phyloP scores from a whole-genome alignment of 2,113 vertebrate species.

The Pterocles gutturalis region DNA sequence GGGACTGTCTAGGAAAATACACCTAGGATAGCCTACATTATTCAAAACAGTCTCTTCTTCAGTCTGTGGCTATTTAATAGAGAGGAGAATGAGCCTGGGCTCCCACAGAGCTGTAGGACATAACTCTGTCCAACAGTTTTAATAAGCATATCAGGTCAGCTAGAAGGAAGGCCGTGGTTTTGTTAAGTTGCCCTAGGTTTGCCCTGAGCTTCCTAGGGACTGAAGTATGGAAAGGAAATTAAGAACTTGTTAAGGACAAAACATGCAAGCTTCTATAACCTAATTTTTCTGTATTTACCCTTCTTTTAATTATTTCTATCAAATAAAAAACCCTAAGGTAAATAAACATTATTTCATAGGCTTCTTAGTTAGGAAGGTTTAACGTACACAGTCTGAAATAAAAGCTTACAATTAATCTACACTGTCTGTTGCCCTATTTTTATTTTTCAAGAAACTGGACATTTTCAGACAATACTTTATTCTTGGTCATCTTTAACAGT shows the following conservation, averaged over 20 bases:
- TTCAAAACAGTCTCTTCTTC: not conserved
- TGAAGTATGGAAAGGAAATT: not conserved
- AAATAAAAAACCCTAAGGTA: not conserved
- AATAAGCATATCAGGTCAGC: not conserved
- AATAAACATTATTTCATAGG: not conserved
- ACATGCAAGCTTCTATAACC: not conserved
- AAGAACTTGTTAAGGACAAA: not conserved
- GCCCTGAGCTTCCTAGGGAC: not conserved
- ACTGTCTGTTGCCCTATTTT: not conserved
- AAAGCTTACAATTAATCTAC: not conserved
- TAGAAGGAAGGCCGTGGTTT: not conserved
- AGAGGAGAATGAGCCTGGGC: not conserved
- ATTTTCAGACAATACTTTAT: not conserved
- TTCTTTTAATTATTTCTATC: not conserved
- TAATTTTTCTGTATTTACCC: not conserved
- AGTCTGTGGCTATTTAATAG: not conserved
- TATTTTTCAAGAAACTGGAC: not conserved
- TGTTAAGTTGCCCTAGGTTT: not conserved
- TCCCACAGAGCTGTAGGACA: not conserved
- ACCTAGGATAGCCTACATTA: not conserved
- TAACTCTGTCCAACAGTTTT: not conserved
- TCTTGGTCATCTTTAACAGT: not conserved
- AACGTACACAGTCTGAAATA: not conserved
- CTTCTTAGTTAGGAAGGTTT: not conserved
- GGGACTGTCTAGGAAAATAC: not conserved